A percentile compares a stretch with the other conserved stretches of the same genome.
phyloP scores from a whole-genome alignment of 2,888 invertebrate genomes.

The Euplexia lucipara region DNA sequence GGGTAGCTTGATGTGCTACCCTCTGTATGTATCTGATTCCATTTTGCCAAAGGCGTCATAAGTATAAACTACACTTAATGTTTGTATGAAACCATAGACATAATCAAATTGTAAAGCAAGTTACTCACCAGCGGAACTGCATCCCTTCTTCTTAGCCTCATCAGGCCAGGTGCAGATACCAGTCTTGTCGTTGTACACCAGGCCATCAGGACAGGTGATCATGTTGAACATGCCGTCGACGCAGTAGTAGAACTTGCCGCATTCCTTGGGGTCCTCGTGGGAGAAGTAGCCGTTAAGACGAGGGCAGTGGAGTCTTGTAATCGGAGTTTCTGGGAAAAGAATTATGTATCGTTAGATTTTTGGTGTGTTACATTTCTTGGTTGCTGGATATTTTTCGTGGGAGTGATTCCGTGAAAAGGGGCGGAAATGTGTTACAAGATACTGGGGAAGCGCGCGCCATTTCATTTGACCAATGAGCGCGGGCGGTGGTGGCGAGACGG shows the following conservation, averaged over 20 bases:
- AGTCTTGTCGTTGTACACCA: slow-evolving; percentile 96
- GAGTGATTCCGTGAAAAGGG: too few relatives aligned
- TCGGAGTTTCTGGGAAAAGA: slow-evolving; percentile 92
- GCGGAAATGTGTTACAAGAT: too few relatives aligned
- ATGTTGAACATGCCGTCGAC: slow-evolving; percentile 97
- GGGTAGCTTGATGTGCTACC: too few relatives aligned
- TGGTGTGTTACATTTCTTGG: too few relatives aligned
- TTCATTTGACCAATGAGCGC: too few relatives aligned
- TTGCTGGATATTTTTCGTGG: too few relatives aligned
- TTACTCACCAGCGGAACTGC: slow-evolving; percentile 93
- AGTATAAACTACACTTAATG: too few relatives aligned
- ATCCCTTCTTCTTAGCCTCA: slow-evolving; percentile 96
- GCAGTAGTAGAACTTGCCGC: slow-evolving; percentile 97
- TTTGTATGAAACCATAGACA: background rate
- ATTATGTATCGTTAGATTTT: too few relatives aligned
- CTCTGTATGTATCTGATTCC: too few relatives aligned
- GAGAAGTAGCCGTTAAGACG: slow-evolving; percentile 97
- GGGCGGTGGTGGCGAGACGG: too few relatives aligned
- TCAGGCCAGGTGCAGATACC: slow-evolving; percentile 98
- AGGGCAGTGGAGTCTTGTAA: slow-evolving; percentile 94
- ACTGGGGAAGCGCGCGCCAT: too few relatives aligned
- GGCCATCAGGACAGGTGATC: slow-evolving; percentile 96
- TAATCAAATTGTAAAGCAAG: background rate
- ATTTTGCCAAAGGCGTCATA: too few relatives aligned
- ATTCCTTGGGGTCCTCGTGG: slow-evolving; percentile 94